Evolutionary conservation across 2,113 vertebrate species (phyloP).

Genomic region (Cardinalis cardinalis): DNA sequence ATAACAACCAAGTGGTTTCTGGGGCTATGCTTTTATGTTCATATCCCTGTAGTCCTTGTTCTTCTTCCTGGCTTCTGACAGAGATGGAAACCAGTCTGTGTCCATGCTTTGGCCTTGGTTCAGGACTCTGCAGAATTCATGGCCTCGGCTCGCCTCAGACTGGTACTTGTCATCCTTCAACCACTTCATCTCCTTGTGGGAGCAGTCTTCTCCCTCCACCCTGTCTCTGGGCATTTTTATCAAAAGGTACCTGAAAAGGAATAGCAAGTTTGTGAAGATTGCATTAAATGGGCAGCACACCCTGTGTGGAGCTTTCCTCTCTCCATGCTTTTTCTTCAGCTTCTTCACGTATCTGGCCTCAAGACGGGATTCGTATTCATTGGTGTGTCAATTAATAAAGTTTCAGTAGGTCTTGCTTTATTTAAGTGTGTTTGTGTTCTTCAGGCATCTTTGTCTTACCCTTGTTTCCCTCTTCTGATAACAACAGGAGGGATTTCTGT

Average conservation of each 20-base stretch:
- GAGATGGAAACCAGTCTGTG: not conserved
- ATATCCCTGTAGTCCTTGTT: not conserved
- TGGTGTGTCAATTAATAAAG: not conserved
- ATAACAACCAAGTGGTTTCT: not conserved
- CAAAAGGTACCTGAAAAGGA: not conserved
- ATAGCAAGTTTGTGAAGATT: not conserved
- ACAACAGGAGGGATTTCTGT: slow-evolving; percentile 15
- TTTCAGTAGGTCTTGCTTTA: not conserved
- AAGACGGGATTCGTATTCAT: not conserved
- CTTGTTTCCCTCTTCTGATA: not conserved
- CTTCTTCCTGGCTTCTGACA: not conserved
- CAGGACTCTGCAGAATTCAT: not conserved
- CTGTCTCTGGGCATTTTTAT: not conserved
- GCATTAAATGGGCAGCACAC: not conserved
- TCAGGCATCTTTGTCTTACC: not conserved
- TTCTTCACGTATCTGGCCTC: not conserved
- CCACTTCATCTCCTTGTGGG: not conserved
- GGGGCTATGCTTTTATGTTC: not conserved
- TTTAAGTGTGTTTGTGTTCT: not conserved
- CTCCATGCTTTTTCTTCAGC: not conserved
- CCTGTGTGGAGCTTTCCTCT: not conserved
- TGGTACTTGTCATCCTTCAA: not conserved
- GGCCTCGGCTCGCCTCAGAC: accelerated
- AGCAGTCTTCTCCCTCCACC: not conserved
- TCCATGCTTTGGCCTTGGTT: not conserved